Percentiles rank a stretch among this genome's conserved stretches.
These are phyloP conservation scores for Siniperca obscura DNA, from an alignment of 2,797 vertebrate genomes.

Conservation along the genomic window DNA sequence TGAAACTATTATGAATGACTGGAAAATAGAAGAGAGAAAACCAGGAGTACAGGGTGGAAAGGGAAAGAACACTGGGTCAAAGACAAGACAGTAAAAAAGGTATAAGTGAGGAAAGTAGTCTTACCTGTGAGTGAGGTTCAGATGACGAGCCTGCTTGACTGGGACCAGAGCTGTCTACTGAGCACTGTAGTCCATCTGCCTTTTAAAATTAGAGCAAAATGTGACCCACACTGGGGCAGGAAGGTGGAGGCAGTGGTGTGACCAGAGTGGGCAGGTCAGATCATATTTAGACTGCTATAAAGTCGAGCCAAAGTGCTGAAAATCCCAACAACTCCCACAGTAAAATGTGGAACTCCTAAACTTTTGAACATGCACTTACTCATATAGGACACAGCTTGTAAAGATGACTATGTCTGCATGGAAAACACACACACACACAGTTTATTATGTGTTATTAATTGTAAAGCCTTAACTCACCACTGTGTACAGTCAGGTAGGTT, in stretches of 20 bases:
- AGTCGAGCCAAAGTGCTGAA: conserved; percentile 16
- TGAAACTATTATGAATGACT: background rate
- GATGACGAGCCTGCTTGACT: conserved; percentile 16
- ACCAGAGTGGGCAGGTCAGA: conserved; percentile 54
- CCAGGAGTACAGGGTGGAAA: background rate
- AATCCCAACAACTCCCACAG: background rate
- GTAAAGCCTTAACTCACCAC: too few relatives aligned
- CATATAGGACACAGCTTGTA: background rate
- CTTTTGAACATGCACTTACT: background rate
- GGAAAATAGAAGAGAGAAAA: background rate
- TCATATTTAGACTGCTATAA: conserved; percentile 53
- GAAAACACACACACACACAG: background rate
- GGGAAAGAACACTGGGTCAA: background rate
- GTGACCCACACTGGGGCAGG: conserved; percentile 38
- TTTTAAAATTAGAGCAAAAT: conserved; percentile 58
- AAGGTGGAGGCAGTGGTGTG: conserved; percentile 53
- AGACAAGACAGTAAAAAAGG: background rate
- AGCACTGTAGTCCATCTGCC: conserved; percentile 32
- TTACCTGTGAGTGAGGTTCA: conserved; percentile 37
- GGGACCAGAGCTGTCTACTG: conserved; percentile 24
- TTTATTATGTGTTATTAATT: too few relatives aligned
- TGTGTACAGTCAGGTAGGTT: too few relatives aligned
- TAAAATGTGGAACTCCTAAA: background rate
- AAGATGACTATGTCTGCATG: background rate
- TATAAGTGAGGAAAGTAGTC: background rate